These are phyloP conservation scores for Tringa solitaria DNA, from an alignment of 2,113 vertebrate genomes.

Conservation along the genomic window DNA sequence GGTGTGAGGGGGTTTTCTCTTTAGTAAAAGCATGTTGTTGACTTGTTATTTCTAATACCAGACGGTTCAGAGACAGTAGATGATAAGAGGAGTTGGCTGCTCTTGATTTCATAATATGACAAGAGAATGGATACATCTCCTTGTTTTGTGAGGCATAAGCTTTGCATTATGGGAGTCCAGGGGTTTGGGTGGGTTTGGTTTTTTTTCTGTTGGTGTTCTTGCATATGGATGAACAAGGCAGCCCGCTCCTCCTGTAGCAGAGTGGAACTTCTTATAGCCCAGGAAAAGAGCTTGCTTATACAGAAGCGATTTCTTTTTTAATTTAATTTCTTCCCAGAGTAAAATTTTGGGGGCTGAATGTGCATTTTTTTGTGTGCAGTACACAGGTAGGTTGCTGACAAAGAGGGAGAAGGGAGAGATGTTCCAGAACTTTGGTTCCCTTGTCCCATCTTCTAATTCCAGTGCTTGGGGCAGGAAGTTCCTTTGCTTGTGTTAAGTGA, in stretches of 20 bases:
- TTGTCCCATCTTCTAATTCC: neutral
- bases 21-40: conserved; percentile 44
- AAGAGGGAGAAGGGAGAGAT: neutral
- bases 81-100: conserved; percentile 22
- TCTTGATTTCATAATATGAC: neutral
- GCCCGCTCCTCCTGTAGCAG: conserved; percentile 3
- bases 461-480: conserved; percentile 30
- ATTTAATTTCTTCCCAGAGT: conserved; percentile 46
- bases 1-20: conserved; percentile 50
- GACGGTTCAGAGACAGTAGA: conserved; percentile 51
- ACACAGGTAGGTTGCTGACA: conserved; percentile 76
- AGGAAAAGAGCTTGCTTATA: conserved; percentile 30
- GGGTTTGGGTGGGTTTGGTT: neutral
- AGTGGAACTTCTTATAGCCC: conserved; percentile 24
- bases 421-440: neutral
- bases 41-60: conserved; percentile 29
- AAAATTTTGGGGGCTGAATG: conserved; percentile 31
- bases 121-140: neutral
- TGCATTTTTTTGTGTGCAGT: neutral
- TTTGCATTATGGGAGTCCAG: neutral
- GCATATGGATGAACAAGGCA: conserved; percentile 34
- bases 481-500: conserved; percentile 54
- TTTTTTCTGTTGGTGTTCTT: neutral
- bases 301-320: neutral
- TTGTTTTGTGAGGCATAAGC: neutral